Conservation (phyloP, 2,113 vertebrate genomes). For the Scatophagus argus region DNA sequence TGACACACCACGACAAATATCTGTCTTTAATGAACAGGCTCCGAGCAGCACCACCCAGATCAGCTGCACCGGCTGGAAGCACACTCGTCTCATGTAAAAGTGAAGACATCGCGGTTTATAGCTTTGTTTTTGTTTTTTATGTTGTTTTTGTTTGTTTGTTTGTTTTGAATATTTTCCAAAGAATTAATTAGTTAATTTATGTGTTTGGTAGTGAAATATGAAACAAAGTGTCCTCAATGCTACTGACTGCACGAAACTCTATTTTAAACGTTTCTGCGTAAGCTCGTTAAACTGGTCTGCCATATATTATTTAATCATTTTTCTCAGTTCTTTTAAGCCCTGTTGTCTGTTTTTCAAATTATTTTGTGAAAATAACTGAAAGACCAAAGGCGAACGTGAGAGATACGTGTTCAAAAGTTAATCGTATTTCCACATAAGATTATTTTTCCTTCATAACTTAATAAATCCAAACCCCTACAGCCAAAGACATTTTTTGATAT, state of each 20-base stretch:
- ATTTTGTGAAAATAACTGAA: neutral
- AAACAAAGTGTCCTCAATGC: neutral
- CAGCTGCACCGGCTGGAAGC: constrained; percentile 17
- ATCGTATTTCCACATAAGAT: constrained; percentile 24
- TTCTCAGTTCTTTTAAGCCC: neutral
- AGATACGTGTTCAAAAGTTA: constrained; percentile 10
- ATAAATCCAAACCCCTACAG: neutral
- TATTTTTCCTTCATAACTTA: neutral
- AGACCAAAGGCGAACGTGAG: neutral
- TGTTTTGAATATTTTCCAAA: neutral
- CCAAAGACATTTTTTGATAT: neutral
- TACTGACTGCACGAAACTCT: neutral
- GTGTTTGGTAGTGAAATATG: neutral
- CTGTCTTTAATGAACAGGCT: constrained; percentile 64
- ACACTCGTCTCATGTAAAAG: neutral
- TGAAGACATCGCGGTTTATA: too few relatives aligned
- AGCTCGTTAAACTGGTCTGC: too few relatives aligned
- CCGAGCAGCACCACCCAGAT: constrained; percentile 15
- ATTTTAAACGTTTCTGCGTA: neutral
- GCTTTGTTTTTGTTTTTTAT: too few relatives aligned
- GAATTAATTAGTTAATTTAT: too few relatives aligned
- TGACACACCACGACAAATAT: constrained; percentile 63
- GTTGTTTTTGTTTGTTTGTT: too few relatives aligned
- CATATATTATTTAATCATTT: neutral
- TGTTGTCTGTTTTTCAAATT: neutral